phyloP scores from a whole-genome alignment of 2,888 invertebrate genomes.

The Cryptus armator region DNA sequence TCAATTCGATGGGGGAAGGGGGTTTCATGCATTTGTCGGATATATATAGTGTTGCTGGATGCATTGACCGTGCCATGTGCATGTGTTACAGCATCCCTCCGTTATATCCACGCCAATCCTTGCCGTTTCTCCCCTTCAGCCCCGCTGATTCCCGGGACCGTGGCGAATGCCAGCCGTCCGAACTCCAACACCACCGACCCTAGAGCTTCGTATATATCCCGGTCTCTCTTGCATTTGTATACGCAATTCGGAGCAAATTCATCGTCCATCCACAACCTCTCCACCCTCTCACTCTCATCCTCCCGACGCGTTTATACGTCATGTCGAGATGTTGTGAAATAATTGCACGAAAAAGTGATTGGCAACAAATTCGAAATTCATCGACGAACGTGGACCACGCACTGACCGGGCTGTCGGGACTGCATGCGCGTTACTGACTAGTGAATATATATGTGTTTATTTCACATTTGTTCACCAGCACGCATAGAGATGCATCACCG shows the following conservation, averaged over 20 bases:
- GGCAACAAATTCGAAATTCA: constrained; percentile 81
- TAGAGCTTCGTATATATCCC: constrained; percentile 37
- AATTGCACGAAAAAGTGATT: constrained; percentile 84
- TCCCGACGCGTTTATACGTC: constrained; percentile 78
- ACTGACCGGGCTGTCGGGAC: constrained; percentile 50
- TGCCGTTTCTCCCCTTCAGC: constrained; percentile 48
- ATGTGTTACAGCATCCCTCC: constrained; percentile 82
- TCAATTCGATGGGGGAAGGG: constrained; percentile 55
- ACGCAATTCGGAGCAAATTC: constrained; percentile 60
- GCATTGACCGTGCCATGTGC: constrained; percentile 83
- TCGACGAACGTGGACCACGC: constrained; percentile 69
- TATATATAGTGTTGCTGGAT: constrained; percentile 72
- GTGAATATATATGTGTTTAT: constrained; percentile 35
- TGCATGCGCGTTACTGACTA: constrained; percentile 55
- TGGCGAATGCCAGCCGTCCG: constrained; percentile 66
- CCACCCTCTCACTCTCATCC: constrained; percentile 60
- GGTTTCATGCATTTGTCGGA: constrained; percentile 82
- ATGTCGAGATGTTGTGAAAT: constrained; percentile 84
- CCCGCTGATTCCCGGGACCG: constrained; percentile 36
- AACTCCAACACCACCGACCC: constrained; percentile 59
- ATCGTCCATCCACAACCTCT: constrained; percentile 65
- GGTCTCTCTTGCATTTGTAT: constrained; percentile 34
- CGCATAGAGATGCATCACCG: constrained; percentile 58
- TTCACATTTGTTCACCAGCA: constrained; percentile 15
- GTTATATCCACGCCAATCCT: constrained; percentile 65